Conservation (phyloP, 2,888 invertebrate genomes). For the Neoascia interrupta region DNA sequence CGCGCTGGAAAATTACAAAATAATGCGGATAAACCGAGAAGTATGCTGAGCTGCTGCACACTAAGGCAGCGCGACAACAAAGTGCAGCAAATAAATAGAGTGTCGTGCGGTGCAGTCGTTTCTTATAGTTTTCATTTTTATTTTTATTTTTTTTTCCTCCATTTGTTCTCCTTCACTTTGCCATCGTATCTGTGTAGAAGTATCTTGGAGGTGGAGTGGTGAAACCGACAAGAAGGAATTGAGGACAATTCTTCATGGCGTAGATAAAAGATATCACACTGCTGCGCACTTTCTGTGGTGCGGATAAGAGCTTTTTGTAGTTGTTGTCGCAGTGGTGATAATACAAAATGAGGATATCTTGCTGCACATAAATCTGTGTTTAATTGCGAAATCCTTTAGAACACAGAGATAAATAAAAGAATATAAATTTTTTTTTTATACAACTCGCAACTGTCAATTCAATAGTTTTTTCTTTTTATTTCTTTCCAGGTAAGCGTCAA, state of each 20-base stretch:
- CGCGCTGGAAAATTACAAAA: constrained; percentile 68
- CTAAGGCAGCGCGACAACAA: constrained; percentile 31
- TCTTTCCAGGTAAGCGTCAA: constrained; percentile 40
- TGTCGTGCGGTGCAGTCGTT: constrained; percentile 20
- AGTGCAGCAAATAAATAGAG: constrained; percentile 54
- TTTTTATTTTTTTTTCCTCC: constrained; percentile 30
- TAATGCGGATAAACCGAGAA: constrained; percentile 65
- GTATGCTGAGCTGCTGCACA: constrained; percentile 17
- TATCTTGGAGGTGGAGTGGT: neutral
- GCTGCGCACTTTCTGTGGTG: constrained; percentile 58
- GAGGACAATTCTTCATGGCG: constrained; percentile 56
- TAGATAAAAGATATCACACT: constrained; percentile 63
- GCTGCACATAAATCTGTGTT: no score
- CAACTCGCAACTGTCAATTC: no score
- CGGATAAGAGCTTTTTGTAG: constrained; percentile 39
- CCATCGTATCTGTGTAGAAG: constrained; percentile 1
- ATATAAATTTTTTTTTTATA: no score
- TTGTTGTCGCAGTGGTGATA: neutral
- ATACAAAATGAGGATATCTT: no score
- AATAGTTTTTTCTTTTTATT: constrained; percentile 13
- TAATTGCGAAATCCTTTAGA: no score
- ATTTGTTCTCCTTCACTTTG: constrained; percentile 18
- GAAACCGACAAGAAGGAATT: constrained; percentile 23
- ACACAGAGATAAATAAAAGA: no score
- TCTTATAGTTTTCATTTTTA: no score